Evolutionary conservation across 2,888 invertebrate species (phyloP).

Genomic region (Limnephilus rhombicus): DNA sequence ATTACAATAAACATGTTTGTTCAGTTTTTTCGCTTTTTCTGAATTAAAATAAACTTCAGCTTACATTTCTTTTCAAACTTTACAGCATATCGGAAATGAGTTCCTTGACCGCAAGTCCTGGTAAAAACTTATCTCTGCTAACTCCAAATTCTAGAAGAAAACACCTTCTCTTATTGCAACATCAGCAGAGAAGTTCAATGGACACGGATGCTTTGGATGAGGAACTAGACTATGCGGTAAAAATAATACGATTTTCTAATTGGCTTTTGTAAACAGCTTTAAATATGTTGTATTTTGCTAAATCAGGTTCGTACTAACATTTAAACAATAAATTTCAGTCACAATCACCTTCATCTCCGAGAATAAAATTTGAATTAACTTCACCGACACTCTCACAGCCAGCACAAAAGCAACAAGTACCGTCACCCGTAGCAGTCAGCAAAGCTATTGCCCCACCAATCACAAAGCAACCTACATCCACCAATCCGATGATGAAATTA

Average conservation of each 20-base stretch:
- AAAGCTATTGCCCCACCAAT: constrained; percentile 70
- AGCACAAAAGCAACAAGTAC: constrained; percentile 75
- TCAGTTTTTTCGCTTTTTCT: neutral
- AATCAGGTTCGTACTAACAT: neutral
- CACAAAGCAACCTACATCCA: constrained; percentile 74
- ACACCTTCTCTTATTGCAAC: constrained; percentile 86
- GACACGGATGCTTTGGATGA: constrained; percentile 90
- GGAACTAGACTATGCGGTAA: constrained; percentile 77
- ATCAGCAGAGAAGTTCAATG: constrained; percentile 91
- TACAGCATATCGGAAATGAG: constrained; percentile 74
- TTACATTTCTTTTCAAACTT: neutral
- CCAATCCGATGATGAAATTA: constrained; percentile 70
- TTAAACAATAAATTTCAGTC: constrained; percentile 70
- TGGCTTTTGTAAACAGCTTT: neutral
- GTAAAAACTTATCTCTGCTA: constrained; percentile 78
- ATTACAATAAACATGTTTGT: neutral
- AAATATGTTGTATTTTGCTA: neutral
- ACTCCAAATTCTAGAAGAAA: constrained; percentile 89
- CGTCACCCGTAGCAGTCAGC: constrained; percentile 71
- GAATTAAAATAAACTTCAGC: neutral
- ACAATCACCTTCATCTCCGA: constrained; percentile 77
- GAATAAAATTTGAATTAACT: constrained; percentile 75
- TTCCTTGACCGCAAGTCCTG: constrained; percentile 70
- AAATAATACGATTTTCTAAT: neutral
- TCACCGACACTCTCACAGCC: constrained; percentile 69